Percentiles rank a stretch among this genome's conserved stretches.
phyloP scores from a whole-genome alignment of 2,797 vertebrate species.

The Peromyscus nudipes region DNA sequence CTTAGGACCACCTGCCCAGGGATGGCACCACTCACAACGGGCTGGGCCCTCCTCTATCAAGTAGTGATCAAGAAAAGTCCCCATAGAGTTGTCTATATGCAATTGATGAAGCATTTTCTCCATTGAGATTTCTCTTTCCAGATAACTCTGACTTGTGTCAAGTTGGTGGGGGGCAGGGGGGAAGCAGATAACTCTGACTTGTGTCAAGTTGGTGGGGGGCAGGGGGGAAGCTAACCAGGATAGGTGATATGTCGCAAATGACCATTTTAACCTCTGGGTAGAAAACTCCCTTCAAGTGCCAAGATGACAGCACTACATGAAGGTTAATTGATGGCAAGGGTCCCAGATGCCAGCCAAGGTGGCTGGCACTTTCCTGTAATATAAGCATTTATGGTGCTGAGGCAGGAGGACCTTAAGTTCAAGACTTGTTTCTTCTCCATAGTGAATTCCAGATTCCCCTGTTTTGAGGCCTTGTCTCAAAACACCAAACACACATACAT shows the following conservation, averaged over 20 bases:
- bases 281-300: slow-evolving; percentile 25
- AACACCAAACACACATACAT: not conserved
- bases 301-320: not conserved
- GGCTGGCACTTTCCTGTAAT: not conserved
- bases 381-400: not conserved
- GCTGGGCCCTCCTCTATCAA: not conserved
- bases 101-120: not conserved
- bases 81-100: not conserved
- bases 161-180: not conserved
- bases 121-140: not conserved
- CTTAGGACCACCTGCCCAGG: not conserved
- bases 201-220: not conserved
- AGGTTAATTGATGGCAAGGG: not conserved
- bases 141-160: not conserved
- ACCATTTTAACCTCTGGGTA: not conserved
- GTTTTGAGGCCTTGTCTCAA: not conserved
- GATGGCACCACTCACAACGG: not conserved
- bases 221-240: not conserved
- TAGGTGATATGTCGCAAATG: not conserved
- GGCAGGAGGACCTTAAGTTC: not conserved
- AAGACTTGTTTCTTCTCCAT: not conserved
- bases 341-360: not conserved
- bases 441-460: not conserved
- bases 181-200: not conserved
- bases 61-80: not conserved